These are phyloP conservation scores for Heliconius sara DNA, from an alignment of 2,888 invertebrate genomes.

Conservation along the genomic window DNA sequence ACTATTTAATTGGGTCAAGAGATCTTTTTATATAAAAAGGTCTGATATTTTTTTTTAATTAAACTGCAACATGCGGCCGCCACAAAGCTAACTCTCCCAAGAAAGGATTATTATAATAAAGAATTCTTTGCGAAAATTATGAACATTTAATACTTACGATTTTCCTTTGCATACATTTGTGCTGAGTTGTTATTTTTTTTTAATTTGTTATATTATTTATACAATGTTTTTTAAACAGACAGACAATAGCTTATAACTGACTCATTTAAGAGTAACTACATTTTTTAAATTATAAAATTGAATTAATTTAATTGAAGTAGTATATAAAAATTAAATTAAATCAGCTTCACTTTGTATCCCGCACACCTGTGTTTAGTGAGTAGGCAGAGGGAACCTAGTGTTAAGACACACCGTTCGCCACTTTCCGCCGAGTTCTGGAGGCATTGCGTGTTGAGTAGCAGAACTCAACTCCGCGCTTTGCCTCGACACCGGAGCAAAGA, in stretches of 20 bases:
- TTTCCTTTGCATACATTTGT: conserved; percentile 2
- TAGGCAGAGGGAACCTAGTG: too few relatives aligned
- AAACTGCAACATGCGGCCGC: conserved; percentile 30
- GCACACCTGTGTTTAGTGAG: too few relatives aligned
- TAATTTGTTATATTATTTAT: too few relatives aligned
- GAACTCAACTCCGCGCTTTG: too few relatives aligned
- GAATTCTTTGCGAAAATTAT: conserved; percentile 21
- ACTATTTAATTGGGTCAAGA: conserved; percentile 33
- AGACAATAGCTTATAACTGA: not conserved
- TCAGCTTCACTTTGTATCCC: too few relatives aligned
- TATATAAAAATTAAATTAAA: too few relatives aligned
- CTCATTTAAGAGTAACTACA: not conserved
- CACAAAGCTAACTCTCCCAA: conserved; percentile 26
- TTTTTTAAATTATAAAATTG: too few relatives aligned
- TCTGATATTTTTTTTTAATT: conserved; percentile 19
- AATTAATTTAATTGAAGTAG: too few relatives aligned
- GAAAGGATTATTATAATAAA: conserved; percentile 30
- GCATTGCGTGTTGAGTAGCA: too few relatives aligned
- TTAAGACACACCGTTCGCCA: too few relatives aligned
- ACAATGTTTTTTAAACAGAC: not conserved
- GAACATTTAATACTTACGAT: conserved; percentile 13
- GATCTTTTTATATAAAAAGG: conserved; percentile 20
- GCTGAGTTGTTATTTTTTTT: not conserved
- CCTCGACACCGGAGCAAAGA: too few relatives aligned
- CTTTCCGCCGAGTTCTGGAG: too few relatives aligned